These are phyloP conservation scores for Halcyon chelicuti DNA, from an alignment of 2,797 vertebrate genomes.

Conservation along the genomic window DNA sequence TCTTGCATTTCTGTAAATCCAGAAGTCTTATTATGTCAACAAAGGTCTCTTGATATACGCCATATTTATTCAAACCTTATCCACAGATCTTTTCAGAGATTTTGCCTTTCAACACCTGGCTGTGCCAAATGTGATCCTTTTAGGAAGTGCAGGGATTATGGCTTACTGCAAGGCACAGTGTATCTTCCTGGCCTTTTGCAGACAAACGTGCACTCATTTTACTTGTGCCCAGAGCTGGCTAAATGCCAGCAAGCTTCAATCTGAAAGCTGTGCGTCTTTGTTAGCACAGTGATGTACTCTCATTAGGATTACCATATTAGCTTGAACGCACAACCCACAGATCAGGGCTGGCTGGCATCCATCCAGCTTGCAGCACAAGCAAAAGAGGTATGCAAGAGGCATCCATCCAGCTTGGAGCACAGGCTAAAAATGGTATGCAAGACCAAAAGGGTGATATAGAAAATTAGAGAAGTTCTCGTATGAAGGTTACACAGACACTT, in stretches of 20 bases:
- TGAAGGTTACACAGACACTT: not conserved
- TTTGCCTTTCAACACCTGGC: not conserved
- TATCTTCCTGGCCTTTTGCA: not conserved
- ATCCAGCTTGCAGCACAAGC: not conserved
- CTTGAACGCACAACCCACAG: not conserved
- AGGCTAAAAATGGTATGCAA: not conserved
- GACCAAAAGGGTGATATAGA: not conserved
- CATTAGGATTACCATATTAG: not conserved
- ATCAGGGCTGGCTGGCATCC: not conserved
- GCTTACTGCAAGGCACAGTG: not conserved
- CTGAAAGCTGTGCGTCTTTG: not conserved
- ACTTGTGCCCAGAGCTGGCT: not conserved
- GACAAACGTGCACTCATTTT: not conserved
- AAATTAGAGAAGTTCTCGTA: not conserved
- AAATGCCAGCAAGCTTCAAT: not conserved
- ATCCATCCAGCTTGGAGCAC: too few relatives aligned
- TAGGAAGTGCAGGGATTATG: not conserved
- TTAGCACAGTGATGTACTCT: not conserved
- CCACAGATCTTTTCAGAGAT: not conserved
- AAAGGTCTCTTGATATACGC: not conserved
- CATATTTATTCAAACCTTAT: not conserved
- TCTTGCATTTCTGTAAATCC: not conserved
- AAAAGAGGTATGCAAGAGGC: not conserved
- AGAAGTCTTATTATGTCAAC: not conserved
- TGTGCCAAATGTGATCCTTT: not conserved